phyloP scores from a whole-genome alignment of 2,797 vertebrate species.

The Chaetophractus vellerosus region DNA sequence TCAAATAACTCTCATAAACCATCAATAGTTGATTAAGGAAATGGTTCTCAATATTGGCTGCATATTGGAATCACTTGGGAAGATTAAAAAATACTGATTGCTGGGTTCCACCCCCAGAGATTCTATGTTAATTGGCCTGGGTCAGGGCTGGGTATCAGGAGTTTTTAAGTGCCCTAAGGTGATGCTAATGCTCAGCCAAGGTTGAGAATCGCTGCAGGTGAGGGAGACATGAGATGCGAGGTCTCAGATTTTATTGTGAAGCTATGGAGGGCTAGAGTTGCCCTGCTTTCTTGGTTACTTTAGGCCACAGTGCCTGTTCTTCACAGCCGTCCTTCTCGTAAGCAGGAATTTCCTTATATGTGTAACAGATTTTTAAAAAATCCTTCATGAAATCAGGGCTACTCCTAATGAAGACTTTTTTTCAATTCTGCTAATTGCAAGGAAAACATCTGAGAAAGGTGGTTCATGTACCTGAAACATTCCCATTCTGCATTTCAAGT shows the following conservation, averaged over 20 bases:
- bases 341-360: neutral
- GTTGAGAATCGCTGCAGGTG: neutral
- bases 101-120: neutral
- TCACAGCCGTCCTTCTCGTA: neutral
- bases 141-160: neutral
- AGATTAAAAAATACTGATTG: neutral
- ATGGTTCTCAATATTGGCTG: neutral
- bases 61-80: neutral
- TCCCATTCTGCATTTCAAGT: neutral
- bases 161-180: conserved; percentile 8
- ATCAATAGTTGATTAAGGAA: neutral
- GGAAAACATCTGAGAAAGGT: neutral
- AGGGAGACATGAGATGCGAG: neutral
- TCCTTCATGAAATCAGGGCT: neutral
- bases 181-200: neutral
- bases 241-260: neutral
- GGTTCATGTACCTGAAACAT: neutral
- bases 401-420: neutral
- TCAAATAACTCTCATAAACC: conserved; percentile 19
- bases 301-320: neutral
- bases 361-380: neutral
- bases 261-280: neutral
- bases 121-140: conserved; percentile 50
- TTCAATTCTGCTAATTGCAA: conserved; percentile 19
- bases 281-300: neutral